Percentiles rank a stretch among this genome's conserved stretches.
Evolutionary conservation across 2,888 invertebrate species (phyloP).

Genomic region (Plagodis pulveraria): DNA sequence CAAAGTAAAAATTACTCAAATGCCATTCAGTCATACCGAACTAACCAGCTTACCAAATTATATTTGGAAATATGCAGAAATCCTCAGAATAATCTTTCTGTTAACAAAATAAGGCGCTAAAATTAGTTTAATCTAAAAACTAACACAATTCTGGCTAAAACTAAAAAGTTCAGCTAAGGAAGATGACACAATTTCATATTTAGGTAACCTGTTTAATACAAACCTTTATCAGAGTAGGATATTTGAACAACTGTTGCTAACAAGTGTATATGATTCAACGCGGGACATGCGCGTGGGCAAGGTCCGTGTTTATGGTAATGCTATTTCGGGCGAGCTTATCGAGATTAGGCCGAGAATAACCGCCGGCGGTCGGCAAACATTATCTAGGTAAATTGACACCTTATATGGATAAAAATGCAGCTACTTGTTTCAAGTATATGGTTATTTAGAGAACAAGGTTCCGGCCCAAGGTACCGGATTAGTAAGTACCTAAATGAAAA

Average conservation of each 20-base stretch:
- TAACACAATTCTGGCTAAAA: too few relatives aligned
- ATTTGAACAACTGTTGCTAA: constrained; percentile 2
- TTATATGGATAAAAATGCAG: constrained; percentile 22
- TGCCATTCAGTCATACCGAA: too few relatives aligned
- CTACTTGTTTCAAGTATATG: constrained; percentile 8
- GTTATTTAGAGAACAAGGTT: constrained; percentile 1
- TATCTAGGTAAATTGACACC: constrained; percentile 27
- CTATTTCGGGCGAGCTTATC: constrained; percentile 43
- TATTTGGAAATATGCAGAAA: too few relatives aligned
- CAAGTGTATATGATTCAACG: constrained; percentile 17
- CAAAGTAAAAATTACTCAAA: too few relatives aligned
- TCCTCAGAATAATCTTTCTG: too few relatives aligned
- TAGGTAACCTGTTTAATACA: too few relatives aligned
- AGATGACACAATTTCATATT: too few relatives aligned
- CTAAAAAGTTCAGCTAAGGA: too few relatives aligned
- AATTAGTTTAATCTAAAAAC: too few relatives aligned
- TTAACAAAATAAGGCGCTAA: too few relatives aligned
- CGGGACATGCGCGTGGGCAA: constrained; percentile 26
- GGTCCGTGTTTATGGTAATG: constrained; percentile 25
- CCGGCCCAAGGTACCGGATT: constrained; percentile 25
- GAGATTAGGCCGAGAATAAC: constrained; percentile 35
- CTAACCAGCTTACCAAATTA: too few relatives aligned
- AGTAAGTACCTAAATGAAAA: not conserved
- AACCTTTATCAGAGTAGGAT: too few relatives aligned
- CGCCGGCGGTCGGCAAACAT: constrained; percentile 21